Evolutionary conservation across 1,140 invertebrate species (phyloP).

Genomic region (Piezodorus guildinii): DNA sequence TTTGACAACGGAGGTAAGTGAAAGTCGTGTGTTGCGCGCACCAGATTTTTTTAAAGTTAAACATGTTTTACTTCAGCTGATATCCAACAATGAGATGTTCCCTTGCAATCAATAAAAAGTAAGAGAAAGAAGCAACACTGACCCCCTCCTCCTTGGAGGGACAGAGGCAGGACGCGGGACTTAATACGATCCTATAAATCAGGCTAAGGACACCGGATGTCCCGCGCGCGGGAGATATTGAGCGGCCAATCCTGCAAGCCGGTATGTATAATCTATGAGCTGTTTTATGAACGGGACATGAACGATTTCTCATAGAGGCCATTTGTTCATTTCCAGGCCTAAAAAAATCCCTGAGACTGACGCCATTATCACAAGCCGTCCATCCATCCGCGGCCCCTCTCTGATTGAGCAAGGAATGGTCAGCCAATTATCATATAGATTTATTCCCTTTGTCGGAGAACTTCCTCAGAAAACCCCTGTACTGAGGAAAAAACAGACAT

Average conservation of each 20-base stretch:
- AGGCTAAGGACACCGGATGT: not conserved
- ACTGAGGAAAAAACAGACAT: no score
- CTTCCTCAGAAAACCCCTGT: no score
- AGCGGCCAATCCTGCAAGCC: not conserved
- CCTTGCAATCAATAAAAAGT: no score
- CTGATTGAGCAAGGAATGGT: no score
- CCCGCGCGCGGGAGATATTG: conserved; percentile 6
- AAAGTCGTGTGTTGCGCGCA: no score
- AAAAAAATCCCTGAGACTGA: not conserved
- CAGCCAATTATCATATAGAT: no score
- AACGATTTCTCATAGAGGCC: not conserved
- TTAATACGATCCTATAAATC: conserved; percentile 3
- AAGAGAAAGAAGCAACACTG: no score
- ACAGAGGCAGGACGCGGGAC: not conserved
- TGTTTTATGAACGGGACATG: conserved; percentile 2
- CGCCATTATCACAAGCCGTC: not conserved
- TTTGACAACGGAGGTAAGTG: no score
- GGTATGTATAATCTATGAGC: conserved; percentile 8
- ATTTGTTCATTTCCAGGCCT: not conserved
- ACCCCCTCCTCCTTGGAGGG: not conserved
- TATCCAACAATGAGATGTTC: no score
- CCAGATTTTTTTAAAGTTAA: no score
- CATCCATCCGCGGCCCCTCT: not conserved
- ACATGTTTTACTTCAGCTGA: no score
- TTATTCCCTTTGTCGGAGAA: no score